Conservation (phyloP, 92 coral and sea anemone species). For the Palythoa heliodiscus region DNA sequence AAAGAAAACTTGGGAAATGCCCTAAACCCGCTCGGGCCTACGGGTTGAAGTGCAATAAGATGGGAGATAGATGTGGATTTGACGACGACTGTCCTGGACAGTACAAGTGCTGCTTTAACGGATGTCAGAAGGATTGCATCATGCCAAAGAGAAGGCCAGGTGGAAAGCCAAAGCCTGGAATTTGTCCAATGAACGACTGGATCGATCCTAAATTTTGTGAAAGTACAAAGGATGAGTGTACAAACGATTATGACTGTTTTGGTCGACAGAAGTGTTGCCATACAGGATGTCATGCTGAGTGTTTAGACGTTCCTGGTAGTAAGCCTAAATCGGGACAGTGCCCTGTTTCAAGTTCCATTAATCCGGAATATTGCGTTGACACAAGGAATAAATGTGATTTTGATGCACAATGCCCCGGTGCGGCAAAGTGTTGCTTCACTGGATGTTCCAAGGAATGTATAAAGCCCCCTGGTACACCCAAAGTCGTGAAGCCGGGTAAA, state of each 20-base stretch:
- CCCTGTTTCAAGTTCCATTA: slow-evolving; percentile 49
- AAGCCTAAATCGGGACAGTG: slow-evolving; percentile 75
- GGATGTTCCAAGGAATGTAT: slow-evolving; percentile 75
- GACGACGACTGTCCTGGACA: slow-evolving; percentile 75
- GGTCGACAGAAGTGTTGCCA: slow-evolving; percentile 73
- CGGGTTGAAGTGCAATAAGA: slow-evolving; percentile 52
- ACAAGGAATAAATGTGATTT: slow-evolving; percentile 52
- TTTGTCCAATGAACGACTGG: slow-evolving; percentile 63
- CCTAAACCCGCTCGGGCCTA: slow-evolving; percentile 44
- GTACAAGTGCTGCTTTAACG: slow-evolving; percentile 78
- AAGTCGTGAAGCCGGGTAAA: slow-evolving; percentile 54
- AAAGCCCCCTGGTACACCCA: slow-evolving; percentile 39
- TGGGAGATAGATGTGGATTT: slow-evolving; percentile 66
- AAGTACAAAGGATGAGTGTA: slow-evolving; percentile 65
- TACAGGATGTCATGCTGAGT: slow-evolving; percentile 69
- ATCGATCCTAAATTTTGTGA: slow-evolving; percentile 51
- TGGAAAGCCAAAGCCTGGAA: slow-evolving; percentile 66
- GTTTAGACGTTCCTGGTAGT: slow-evolving; percentile 60
- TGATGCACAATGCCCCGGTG: slow-evolving; percentile 70
- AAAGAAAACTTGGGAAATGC: slow-evolving; percentile 37
- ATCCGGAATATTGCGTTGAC: slow-evolving; percentile 24
- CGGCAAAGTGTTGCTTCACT: slow-evolving; percentile 71
- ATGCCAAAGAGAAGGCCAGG: slow-evolving; percentile 45
- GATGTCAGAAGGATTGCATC: slow-evolving; percentile 74
- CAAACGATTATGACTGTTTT: slow-evolving; percentile 64